These are phyloP conservation scores for Frankliniella intonsa DNA, from an alignment of 2,888 invertebrate genomes.

Conservation along the genomic window DNA sequence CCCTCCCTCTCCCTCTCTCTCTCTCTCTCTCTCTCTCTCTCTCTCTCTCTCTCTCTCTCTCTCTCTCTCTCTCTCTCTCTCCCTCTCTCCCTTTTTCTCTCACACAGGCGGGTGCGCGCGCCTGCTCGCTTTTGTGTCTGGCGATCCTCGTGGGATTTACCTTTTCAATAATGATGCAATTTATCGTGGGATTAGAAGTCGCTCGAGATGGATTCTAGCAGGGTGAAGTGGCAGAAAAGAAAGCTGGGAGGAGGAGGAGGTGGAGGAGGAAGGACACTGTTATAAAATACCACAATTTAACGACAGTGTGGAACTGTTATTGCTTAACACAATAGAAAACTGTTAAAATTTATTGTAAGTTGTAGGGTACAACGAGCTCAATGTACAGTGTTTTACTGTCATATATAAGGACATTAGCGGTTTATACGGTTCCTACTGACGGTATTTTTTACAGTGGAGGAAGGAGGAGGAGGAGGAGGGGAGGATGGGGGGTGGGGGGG, in stretches of 20 bases:
- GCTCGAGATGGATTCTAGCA: no score
- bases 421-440: no score
- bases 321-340: no score
- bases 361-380: no score
- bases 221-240: no score
- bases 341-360: no score
- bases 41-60: not conserved
- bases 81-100: not conserved
- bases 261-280: conserved; percentile 22
- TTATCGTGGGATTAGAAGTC: not conserved
- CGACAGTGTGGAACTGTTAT: no score
- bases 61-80: conserved; percentile 29
- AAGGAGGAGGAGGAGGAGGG: not conserved
- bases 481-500: conserved; percentile 27
- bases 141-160: not conserved
- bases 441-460: not conserved
- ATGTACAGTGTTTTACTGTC: no score
- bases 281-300: no score
- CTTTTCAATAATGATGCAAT: not conserved
- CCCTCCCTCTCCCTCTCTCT: not conserved
- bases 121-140: not conserved
- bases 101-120: not conserved
- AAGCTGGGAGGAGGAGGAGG: no score
- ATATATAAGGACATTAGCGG: no score
- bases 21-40: conserved; percentile 9